Evolutionary conservation across 1,140 invertebrate species (phyloP).

Genomic region (Rhagoletis zephyria): DNA sequence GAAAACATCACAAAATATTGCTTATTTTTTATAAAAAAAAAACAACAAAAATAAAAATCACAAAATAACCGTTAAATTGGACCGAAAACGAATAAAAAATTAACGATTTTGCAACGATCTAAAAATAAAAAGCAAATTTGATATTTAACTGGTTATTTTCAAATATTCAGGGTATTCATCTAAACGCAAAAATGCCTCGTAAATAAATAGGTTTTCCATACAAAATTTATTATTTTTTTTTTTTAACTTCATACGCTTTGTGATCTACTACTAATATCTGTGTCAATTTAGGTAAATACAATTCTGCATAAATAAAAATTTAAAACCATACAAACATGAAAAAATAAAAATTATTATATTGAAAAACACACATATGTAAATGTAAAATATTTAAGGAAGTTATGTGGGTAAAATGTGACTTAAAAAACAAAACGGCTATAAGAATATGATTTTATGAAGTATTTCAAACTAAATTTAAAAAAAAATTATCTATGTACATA

Average conservation of each 20-base stretch:
- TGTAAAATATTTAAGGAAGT: constrained; percentile 59
- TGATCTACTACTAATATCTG: constrained; percentile 70
- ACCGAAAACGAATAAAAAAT: no score
- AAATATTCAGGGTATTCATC: no score
- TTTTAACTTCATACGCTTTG: constrained; percentile 68
- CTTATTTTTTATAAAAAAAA: no score
- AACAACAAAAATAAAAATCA: no score
- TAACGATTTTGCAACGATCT: no score
- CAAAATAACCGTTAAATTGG: no score
- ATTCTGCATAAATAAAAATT: constrained; percentile 63
- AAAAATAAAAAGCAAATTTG: constrained; percentile 47
- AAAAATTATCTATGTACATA: constrained; percentile 38
- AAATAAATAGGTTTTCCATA: no score
- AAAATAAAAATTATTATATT: neutral
- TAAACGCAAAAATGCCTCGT: no score
- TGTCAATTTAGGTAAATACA: constrained; percentile 72
- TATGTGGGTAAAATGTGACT: constrained; percentile 62
- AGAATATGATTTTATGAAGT: constrained; percentile 57
- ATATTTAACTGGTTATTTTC: constrained; percentile 55
- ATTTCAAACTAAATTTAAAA: neutral
- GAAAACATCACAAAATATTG: no score
- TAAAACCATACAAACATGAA: neutral
- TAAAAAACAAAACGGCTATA: constrained; percentile 59
- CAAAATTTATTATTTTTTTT: constrained; percentile 53
- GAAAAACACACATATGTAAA: constrained; percentile 53